Base-by-base conservation (phyloP, 2,888 invertebrate species). In the Parapristionchus giblindavisi region DNA sequence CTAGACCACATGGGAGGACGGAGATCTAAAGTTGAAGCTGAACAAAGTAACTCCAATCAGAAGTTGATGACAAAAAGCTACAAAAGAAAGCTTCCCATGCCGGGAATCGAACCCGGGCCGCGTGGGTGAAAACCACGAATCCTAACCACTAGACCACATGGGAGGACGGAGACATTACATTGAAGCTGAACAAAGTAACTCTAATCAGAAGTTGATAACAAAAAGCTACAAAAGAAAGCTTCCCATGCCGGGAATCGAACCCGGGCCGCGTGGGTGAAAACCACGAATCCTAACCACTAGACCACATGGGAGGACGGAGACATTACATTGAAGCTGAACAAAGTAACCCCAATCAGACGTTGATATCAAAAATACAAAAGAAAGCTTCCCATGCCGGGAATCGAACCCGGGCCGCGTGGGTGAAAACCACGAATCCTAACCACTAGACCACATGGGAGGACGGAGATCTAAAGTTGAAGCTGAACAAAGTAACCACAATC, bases 91-190 rank as follows among this genome's bases (percentile, higher is more conserved):
- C 80, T 84, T 84, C 81, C 83, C 82, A 81, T 83, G 83, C 82
- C 83, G 84, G 83, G 84, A 84, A 83, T 84, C 84, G 84, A 83
- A 84, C 82, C 82, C 84, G 82, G 82, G 83, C 82, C 84, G 84
- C 81, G 81, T 82, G 83, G 81, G 83, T 84, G 84, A 84, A 84
- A 84, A 83, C 81, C 83, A 82, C 81, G 80, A 84, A 83, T 84
- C 82, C 82, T 84, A 83, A 82, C 82, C 82, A 81, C 80, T n/a
- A 36, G 61, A 61, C 61, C 61, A 61, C 61, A 61, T 61, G 36
- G 58, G 36, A 61, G 36, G 34, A 63, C 40, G 63, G 17, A 38
- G n/a, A n/a, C n/a, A n/a, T n/a, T n/a, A n/a, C n/a, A n/a, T n/a
- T n/a, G n/a, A n/a, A n/a, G n/a, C n/a, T n/a, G n/a, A n/a, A n/a